A percentile compares a stretch with the other conserved stretches of the same genome.
Evolutionary conservation across 2,888 invertebrate species (phyloP).

Genomic region (Eilema caniola): DNA sequence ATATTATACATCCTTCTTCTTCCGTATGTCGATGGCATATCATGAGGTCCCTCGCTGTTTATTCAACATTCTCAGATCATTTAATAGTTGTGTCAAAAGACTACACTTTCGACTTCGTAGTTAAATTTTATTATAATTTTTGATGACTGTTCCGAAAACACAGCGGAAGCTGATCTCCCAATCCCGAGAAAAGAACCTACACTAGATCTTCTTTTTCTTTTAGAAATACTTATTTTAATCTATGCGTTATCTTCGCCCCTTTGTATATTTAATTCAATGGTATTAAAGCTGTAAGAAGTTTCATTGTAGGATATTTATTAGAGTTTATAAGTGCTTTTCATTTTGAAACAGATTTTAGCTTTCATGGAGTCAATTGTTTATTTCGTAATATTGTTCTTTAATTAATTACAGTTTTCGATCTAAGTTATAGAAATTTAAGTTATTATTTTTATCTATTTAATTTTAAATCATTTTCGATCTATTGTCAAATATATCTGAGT

Average conservation of each 20-base stretch:
- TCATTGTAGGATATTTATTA: not conserved
- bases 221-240: not conserved
- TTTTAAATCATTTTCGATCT: not conserved
- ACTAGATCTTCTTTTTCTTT: not conserved
- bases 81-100: no score
- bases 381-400: not conserved
- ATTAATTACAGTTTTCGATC: not conserved
- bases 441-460: not conserved
- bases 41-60: no score
- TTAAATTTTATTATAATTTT: no score
- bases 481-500: no score
- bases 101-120: no score
- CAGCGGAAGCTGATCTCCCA: no score
- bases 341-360: not conserved
- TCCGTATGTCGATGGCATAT: no score
- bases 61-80: no score
- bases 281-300: not conserved
- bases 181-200: no score
- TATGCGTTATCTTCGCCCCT: not conserved
- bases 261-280: no score
- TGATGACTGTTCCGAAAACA: no score
- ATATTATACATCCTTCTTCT: no score
- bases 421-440: not conserved
- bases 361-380: not conserved
- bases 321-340: not conserved